phyloP scores from a whole-genome alignment of 1,140 invertebrate genomes.

The Ceratoteleas bidentatus region DNA sequence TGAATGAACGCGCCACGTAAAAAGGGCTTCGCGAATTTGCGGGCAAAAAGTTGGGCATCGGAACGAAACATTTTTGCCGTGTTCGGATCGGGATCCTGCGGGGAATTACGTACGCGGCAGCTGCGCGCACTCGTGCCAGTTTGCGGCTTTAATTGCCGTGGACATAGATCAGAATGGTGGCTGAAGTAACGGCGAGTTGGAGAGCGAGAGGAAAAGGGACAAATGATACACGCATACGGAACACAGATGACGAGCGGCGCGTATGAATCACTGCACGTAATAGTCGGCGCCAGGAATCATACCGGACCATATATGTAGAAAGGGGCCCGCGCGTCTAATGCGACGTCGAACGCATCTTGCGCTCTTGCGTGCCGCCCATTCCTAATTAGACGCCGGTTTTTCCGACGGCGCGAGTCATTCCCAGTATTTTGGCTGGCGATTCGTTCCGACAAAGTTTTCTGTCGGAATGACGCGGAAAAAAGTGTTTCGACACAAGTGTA shows the following conservation, averaged over 20 bases:
- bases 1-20: not conserved
- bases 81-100: not conserved
- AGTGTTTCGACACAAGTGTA: too few relatives aligned
- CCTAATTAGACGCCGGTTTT: conserved; percentile 14
- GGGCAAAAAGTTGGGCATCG: not conserved
- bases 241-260: conserved; percentile 47
- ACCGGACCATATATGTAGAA: conserved; percentile 59
- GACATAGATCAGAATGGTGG: conserved; percentile 46
- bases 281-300: conserved; percentile 58
- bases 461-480: not conserved
- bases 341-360: conserved; percentile 26
- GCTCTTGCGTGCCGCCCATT: conserved; percentile 33
- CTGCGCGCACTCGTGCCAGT: conserved; percentile 52
- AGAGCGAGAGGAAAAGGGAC: conserved; percentile 41
- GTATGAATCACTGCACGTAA: conserved; percentile 61
- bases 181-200: conserved; percentile 46
- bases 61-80: conserved; percentile 29
- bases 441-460: not conserved
- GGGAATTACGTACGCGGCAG: conserved; percentile 47
- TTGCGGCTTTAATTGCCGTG: conserved; percentile 54
- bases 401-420: not conserved
- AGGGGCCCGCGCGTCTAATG: conserved; percentile 36
- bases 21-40: conserved; percentile 3
- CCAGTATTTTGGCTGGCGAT: not conserved
- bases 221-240: conserved; percentile 51